Base-by-base conservation (phyloP, 1,140 invertebrate species). In the Nixonia krombeini region DNA sequence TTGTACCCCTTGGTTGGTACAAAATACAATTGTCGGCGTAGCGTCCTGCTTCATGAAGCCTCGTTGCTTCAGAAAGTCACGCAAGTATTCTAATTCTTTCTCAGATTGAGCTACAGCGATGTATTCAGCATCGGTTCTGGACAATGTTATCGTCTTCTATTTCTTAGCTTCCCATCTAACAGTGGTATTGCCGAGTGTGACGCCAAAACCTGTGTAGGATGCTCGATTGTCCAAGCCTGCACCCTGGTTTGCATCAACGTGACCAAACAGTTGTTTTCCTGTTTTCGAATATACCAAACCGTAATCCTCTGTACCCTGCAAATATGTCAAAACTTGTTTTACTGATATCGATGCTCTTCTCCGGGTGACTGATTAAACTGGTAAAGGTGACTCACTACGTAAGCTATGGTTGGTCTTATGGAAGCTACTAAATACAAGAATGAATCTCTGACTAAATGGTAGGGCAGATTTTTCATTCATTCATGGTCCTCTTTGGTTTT, bases 371-470 rank as follows among this genome's bases (percentile, higher is more conserved):
- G 10, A 8, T 16, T 46, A 17, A 46, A 46, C 9, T 21, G 16
- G 29, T 28, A 31, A 8, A 46, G n/a, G 4, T 1, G 4, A 50
- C 72, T 77, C 0, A 86, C 81, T 15, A 79, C 61, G 68, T 75
- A 86, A 5, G 79, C 45, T 33, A 87, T 80, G 68, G 87, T 84
- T 23, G 84, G 85, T 37, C 86, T 56, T 5, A 84, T 84, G 1
- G 66, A 35, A 3, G 77, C 68, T 8, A 80, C 49, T 4, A 84
- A 52, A 71, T 86, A 86, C 65, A 86, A 73, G n/a, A 87, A 63
- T 28, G 47, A 41, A 16, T 82, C 82, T 18, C 86, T 73, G 5
- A 75, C 16, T 25, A 83, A 31, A 57, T 75, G 73, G 51, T 74
- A 86, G 23, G 56, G 63, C 3, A 31, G 5, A 17, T 29, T 8